phyloP scores from a whole-genome alignment of 2,888 invertebrate species.

The Melinaea marsaeus region DNA sequence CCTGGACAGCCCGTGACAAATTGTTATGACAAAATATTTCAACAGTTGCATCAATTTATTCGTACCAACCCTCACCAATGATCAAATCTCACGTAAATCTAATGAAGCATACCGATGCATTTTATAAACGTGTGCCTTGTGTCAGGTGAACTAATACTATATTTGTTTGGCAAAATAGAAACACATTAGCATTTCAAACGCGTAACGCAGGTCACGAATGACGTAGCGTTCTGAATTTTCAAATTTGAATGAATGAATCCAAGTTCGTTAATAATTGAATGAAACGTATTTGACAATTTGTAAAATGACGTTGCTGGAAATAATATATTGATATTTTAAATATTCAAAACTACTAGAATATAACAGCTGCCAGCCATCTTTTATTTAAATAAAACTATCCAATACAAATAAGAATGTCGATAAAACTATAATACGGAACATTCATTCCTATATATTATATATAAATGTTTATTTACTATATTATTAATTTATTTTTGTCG shows the following conservation, averaged over 20 bases:
- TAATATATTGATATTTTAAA: constrained; percentile 27
- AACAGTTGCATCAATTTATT: constrained; percentile 68
- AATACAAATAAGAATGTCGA: constrained; percentile 26
- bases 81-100: constrained; percentile 38
- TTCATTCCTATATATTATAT: not conserved
- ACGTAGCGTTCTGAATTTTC: constrained; percentile 59
- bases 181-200: constrained; percentile 35
- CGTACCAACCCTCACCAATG: constrained; percentile 51
- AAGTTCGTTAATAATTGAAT: constrained; percentile 47
- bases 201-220: constrained; percentile 50
- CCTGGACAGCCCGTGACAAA: constrained; percentile 72
- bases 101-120: constrained; percentile 17
- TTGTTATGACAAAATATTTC: constrained; percentile 78
- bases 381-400: constrained; percentile 16
- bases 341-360: constrained; percentile 11
- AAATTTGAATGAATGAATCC: constrained; percentile 59
- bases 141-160: constrained; percentile 10
- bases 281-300: constrained; percentile 40
- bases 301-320: constrained; percentile 46
- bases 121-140: constrained; percentile 19
- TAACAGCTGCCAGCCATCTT: constrained; percentile 19
- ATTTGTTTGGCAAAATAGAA: constrained; percentile 17
- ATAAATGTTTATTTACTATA: not conserved
- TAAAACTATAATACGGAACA: constrained; percentile 10
- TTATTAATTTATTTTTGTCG: not conserved